Base-by-base conservation (phyloP, 1,140 invertebrate genomes). In the Ooceraea biroi region DNA sequence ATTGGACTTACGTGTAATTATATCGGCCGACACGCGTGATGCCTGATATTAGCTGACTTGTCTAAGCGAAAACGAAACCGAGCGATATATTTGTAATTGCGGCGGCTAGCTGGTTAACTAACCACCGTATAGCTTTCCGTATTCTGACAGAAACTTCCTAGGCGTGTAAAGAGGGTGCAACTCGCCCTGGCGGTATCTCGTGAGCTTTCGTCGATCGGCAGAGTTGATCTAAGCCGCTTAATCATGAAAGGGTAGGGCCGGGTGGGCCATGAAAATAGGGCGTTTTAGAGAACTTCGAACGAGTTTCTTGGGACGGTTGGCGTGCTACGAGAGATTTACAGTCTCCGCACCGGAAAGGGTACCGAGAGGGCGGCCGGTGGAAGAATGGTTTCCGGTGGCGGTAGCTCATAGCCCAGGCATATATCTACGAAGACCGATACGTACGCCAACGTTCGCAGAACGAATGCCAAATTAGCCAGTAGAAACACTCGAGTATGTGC, bases 341-440 rank as follows among this genome's bases (percentile, higher is more conserved):
- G 85, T 86, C 88, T 90, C 87, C 66, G 80, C 85, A 91, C 89
- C 91, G 91, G 91, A 92, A 92, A 92, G 88, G 91, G 86, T 91
- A 92, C 88, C 86, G 74, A 87, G 88, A 89, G 90, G 91, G 89
- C 86, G 90, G 88, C 58, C 61, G 90, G 52, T 90, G 85, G 85
- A 92, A 85, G 90, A 91, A 92, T 92, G 91, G 89, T 92, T 92
- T 92, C 91, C 91, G 91, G 85, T 73, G 83, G 72, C 72, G 85
- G 85, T 88, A 85, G 85, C 89, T 89, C 84, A 78, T 86, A 85
- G 82, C 68, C 61, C 82, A 30, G 72, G 61, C 74, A 63, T 63
- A 84, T 73, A 69, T 66, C 69, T 58, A 63, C 41, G 17, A 50
- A 76, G 77, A 36, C 86, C 77, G 88, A 87, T 80, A 89, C 85